Evolutionary conservation across 2,888 invertebrate genomes (phyloP).

Genomic region (Toxonevra muliebris): DNA sequence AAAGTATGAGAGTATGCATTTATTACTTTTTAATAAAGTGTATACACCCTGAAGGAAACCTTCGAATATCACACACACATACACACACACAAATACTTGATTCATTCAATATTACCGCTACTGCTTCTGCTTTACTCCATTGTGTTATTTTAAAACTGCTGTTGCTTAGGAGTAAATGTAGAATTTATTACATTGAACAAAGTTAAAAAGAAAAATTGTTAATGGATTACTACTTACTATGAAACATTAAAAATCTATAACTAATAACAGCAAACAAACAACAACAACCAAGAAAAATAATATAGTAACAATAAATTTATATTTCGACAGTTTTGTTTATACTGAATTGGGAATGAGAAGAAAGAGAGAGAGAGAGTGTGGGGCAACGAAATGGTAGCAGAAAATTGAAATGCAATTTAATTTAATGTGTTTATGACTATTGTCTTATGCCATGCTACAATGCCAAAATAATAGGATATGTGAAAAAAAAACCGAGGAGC

Average conservation of each 20-base stretch:
- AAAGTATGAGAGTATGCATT: background rate
- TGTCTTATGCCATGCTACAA: slow-evolving; percentile 41
- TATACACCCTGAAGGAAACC: background rate
- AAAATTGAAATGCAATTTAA: slow-evolving; percentile 59
- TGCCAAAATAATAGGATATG: background rate
- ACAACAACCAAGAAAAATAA: slow-evolving; percentile 20
- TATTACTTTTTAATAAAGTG: slow-evolving; percentile 1
- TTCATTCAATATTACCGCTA: too few species aligned
- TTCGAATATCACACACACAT: background rate
- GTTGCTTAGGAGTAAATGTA: background rate
- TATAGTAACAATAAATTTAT: slow-evolving; percentile 41
- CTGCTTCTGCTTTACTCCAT: too few species aligned
- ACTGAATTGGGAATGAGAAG: background rate
- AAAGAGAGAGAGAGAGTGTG: background rate
- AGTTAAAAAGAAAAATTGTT: slow-evolving; percentile 35
- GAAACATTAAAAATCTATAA: background rate
- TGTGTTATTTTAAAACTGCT: too few species aligned
- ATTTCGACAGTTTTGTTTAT: slow-evolving; percentile 41
- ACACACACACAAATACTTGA: slow-evolving; percentile 1
- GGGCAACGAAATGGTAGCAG: slow-evolving; percentile 28
- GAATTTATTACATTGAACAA: too few species aligned
- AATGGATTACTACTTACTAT: slow-evolving; percentile 44
- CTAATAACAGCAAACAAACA: slow-evolving; percentile 15
- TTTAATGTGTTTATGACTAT: slow-evolving; percentile 60
- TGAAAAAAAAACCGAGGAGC: background rate